Evolutionary conservation across 2,113 vertebrate genomes (phyloP).

Genomic region (Ceyx melanurus): DNA sequence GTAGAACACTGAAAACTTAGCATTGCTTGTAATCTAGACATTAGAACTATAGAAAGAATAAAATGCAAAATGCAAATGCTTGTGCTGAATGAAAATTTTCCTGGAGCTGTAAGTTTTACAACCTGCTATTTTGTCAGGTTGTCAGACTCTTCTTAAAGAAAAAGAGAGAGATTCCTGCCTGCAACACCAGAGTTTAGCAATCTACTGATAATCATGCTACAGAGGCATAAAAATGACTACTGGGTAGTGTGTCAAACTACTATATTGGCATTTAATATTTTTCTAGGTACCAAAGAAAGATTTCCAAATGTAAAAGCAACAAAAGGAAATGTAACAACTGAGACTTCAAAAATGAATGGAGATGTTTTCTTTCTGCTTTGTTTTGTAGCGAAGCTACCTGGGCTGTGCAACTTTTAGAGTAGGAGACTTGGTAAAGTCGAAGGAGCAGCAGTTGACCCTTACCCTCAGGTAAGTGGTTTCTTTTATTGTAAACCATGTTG

Average conservation of each 20-base stretch:
- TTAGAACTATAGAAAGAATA: not conserved
- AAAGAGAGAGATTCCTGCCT: not conserved
- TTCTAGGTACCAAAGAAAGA: not conserved
- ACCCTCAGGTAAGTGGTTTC: constrained; percentile 85
- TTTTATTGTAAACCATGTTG: not conserved
- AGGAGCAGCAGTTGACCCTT: constrained; percentile 88
- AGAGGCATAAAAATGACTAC: not conserved
- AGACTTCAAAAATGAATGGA: not conserved
- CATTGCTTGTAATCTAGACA: not conserved
- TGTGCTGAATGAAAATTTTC: not conserved
- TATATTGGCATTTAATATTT: not conserved
- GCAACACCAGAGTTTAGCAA: not conserved
- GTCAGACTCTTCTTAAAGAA: not conserved
- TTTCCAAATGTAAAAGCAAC: not conserved
- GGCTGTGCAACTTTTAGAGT: constrained; percentile 90
- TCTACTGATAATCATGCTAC: not conserved
- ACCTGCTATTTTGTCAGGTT: not conserved
- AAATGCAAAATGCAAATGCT: not conserved
- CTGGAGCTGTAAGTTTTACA: not conserved
- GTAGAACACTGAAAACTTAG: constrained; percentile 1
- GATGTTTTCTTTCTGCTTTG: constrained; percentile 7
- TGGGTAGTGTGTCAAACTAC: not conserved
- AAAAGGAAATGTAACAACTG: not conserved
- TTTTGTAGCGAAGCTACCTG: constrained; percentile 88
- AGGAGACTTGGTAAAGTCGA: constrained; percentile 88